Percentiles rank a stretch among this genome's conserved stretches.
These are phyloP conservation scores for Dicranocentrus wangi DNA, from an alignment of 2,888 invertebrate genomes.

Conservation along the genomic window DNA sequence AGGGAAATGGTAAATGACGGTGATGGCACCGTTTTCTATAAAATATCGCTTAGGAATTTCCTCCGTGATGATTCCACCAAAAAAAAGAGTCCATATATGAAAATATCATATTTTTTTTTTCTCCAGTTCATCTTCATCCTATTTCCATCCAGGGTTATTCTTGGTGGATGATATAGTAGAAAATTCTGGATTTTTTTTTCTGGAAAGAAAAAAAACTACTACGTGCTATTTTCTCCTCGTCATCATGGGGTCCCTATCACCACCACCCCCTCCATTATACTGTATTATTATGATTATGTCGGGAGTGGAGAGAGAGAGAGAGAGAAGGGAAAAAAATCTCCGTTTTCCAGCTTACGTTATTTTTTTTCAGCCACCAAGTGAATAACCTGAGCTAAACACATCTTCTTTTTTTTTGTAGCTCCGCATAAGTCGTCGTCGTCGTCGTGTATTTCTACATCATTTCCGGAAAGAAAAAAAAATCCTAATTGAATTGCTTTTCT, in stretches of 20 bases:
- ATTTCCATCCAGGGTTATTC: background rate
- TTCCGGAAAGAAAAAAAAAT: slow-evolving; percentile 60
- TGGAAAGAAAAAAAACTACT: slow-evolving; percentile 1
- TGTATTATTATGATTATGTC: slow-evolving; percentile 55
- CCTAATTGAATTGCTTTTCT: slow-evolving; percentile 69
- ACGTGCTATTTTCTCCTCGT: slow-evolving; percentile 27
- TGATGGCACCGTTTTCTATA: slow-evolving; percentile 48
- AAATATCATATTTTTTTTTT: slow-evolving; percentile 33
- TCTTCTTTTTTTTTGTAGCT: too few species aligned
- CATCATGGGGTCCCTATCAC: slow-evolving; percentile 41
- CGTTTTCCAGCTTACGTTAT: slow-evolving; percentile 19
- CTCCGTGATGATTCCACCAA: slow-evolving; percentile 5
- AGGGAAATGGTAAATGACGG: slow-evolving; percentile 56
- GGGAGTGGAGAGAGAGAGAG: too few species aligned
- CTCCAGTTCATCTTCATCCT: slow-evolving; percentile 47
- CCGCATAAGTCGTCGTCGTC: too few species aligned
- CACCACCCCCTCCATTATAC: slow-evolving; percentile 44
- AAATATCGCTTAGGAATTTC: slow-evolving; percentile 60
- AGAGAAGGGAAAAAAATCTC: background rate
- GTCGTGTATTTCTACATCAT: slow-evolving; percentile 45
- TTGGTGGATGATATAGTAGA: background rate
- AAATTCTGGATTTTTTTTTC: too few species aligned
- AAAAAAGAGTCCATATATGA: slow-evolving; percentile 23
- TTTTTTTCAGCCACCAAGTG: background rate
- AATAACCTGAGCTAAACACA: too few species aligned